Evolutionary conservation across 2,888 invertebrate genomes (phyloP), one percentile per base, ranked within the genome.

Genomic region (Stenchaetothrips biformis): DNA sequence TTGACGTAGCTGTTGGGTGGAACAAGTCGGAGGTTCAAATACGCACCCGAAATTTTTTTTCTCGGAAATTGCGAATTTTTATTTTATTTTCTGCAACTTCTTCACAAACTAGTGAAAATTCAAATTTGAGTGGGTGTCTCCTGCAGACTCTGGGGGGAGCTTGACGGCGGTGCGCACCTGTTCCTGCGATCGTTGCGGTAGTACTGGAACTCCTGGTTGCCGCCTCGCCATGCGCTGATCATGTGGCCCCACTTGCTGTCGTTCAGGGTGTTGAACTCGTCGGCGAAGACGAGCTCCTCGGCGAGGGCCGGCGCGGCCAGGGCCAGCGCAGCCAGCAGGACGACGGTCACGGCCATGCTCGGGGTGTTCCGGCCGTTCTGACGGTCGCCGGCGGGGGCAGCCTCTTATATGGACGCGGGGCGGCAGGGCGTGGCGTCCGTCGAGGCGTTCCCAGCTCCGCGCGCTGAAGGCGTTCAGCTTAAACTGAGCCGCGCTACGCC

Each of bases 141-240:
- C n/a, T n/a, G n/a, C n/a, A n/a, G n/a, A n/a, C n/a, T n/a, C n/a
- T n/a, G n/a, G n/a, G n/a, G n/a, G n/a, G n/a, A n/a, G n/a, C 37
- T 37, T 37, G 37, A 37, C 37, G 37, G 37, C 37, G 37, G 37
- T 37, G 47, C 79, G 7, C 21, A 78, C 80, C 80, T 77, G 84
- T 92, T 92, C 0, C 89, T 87, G 48, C 92, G 88, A 85, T 92
- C 92, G 87, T 93, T 92, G 83, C 86, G 89, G 85, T 92, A 92
- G 87, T 91, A 91, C 86, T 93, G 91, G 86, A 92, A 93, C 85
- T 92, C 92, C 91, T 91, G 91, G 85, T 92, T 92, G 85, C 78
- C 90, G 90, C 0, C 84, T 86, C 83, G 84, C 88, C 83, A 85
- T 86, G 83, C 85, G 87, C 84, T 83, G 59, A 84, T 82, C 79